A percentile compares a stretch with the other conserved stretches of the same genome.
Conservation (phyloP, 2,113 vertebrate genomes). For the Elgaria multicarinata region DNA sequence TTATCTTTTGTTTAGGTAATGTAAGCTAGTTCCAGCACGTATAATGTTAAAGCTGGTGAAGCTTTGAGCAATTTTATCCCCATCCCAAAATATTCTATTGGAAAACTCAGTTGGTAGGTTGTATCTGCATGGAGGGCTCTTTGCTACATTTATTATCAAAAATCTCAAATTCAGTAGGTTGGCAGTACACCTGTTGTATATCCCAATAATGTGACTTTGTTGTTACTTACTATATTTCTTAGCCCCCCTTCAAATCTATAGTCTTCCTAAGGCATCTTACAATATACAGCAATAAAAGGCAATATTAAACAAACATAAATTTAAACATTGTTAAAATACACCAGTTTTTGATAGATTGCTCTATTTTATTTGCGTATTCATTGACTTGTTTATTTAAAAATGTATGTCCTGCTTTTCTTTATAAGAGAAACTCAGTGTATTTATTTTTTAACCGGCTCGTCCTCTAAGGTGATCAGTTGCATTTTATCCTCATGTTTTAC, state of each 20-base stretch:
- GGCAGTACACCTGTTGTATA: not conserved
- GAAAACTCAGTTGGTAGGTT: not conserved
- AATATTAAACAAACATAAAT: too few species aligned
- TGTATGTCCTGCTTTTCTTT: not conserved
- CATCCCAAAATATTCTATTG: not conserved
- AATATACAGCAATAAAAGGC: too few species aligned
- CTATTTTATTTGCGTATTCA: too few species aligned
- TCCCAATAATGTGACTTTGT: not conserved
- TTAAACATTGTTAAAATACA: too few species aligned
- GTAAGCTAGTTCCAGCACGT: not conserved
- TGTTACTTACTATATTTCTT: not conserved
- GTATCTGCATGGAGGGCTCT: not conserved
- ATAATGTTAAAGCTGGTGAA: not conserved
- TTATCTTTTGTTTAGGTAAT: not conserved
- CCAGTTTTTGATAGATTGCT: too few species aligned
- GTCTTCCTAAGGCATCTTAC: too few species aligned
- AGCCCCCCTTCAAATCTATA: not conserved
- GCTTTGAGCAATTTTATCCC: not conserved
- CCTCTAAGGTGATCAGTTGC: not conserved
- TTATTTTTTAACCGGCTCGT: not conserved
- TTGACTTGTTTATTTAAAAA: not conserved
- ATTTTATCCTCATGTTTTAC: not conserved
- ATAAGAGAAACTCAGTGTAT: not conserved
- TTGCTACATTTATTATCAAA: not conserved
- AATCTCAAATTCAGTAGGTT: not conserved